A percentile compares a stretch with the other conserved stretches of the same genome.
These are phyloP conservation scores for Crenichthys baileyi DNA, from an alignment of 2,797 vertebrate species.

Conservation along the genomic window DNA sequence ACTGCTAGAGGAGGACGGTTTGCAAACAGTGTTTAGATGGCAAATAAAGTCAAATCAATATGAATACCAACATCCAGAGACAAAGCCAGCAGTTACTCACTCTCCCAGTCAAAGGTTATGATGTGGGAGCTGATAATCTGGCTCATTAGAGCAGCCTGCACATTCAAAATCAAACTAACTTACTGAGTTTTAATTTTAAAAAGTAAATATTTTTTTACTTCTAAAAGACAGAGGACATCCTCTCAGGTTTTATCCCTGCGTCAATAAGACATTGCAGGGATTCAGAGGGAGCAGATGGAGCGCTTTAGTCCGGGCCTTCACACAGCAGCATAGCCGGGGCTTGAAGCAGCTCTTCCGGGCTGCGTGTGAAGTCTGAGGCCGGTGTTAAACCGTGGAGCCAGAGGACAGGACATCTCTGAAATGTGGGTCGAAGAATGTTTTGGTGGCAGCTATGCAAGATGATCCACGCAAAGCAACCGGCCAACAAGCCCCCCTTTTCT, in stretches of 20 bases:
- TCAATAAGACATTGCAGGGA: conserved; percentile 31
- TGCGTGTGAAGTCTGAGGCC: conserved; percentile 10
- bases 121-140: not conserved
- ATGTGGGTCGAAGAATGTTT: conserved; percentile 66
- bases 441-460: conserved; percentile 49
- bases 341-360: conserved; percentile 26
- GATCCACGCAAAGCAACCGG: conserved; percentile 43
- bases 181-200: not conserved
- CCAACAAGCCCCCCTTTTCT: not conserved
- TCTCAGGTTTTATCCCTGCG: conserved; percentile 4
- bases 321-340: conserved; percentile 42
- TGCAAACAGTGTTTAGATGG: not conserved
- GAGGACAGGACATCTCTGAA: conserved; percentile 38
- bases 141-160: not conserved
- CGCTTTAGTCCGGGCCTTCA: conserved; percentile 25
- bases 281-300: conserved; percentile 30
- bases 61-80: not conserved
- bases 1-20: not conserved
- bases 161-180: not conserved
- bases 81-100: not conserved
- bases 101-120: not conserved
- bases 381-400: not conserved
- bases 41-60: not conserved
- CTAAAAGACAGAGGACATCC: conserved; percentile 17
- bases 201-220: not conserved